phyloP scores from a whole-genome alignment of 1,140 invertebrate species.

The Drosophila jambulina region DNA sequence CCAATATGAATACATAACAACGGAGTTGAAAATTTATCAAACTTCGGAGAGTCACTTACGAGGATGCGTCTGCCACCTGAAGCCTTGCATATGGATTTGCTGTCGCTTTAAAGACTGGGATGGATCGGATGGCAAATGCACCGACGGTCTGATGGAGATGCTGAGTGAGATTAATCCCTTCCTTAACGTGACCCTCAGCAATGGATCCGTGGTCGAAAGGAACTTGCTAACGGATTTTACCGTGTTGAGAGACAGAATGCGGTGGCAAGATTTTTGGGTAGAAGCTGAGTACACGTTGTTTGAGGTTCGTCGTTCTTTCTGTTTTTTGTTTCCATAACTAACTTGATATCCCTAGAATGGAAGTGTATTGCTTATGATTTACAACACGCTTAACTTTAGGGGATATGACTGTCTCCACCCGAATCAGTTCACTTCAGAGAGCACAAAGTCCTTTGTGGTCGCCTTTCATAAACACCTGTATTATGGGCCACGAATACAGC shows the following conservation, averaged over 20 bases:
- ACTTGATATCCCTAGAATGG: not conserved
- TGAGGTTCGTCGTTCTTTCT: not conserved
- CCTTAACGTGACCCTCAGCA: not conserved
- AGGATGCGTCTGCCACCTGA: not conserved
- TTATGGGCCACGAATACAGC: no score
- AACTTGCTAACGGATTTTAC: not conserved
- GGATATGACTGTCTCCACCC: not conserved
- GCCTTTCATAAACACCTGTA: not conserved
- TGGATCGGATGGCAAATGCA: not conserved
- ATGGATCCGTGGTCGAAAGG: not conserved
- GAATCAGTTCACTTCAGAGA: not conserved
- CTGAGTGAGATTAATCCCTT: not conserved
- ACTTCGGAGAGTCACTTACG: not conserved
- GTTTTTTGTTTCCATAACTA: not conserved
- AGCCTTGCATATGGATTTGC: not conserved
- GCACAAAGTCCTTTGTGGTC: not conserved
- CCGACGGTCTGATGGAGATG: not conserved
- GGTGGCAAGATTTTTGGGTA: accelerated
- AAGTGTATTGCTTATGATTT: not conserved
- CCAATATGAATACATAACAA: not conserved
- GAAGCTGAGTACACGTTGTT: not conserved
- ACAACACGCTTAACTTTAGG: not conserved
- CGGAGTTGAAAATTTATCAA: not conserved
- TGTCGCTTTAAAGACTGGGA: not conserved
- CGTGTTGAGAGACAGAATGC: not conserved